Percentiles rank a stretch among this genome's conserved stretches.
Conservation (phyloP, 2,888 invertebrate species). For the Acrobasis repandana region DNA sequence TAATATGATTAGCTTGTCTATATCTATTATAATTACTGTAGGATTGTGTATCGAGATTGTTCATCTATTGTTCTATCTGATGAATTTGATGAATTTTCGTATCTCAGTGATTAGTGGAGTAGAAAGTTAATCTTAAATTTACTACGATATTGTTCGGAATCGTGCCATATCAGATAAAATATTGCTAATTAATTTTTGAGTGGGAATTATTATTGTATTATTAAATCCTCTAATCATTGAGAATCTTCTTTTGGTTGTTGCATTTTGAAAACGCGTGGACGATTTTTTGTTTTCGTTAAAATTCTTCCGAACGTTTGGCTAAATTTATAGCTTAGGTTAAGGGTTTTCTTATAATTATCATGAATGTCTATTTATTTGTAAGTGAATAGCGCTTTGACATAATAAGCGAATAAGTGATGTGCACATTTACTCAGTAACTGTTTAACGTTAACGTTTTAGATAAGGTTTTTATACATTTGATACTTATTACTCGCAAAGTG, state of each 20-base stretch:
- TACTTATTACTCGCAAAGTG: constrained; percentile 81
- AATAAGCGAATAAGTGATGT: constrained; percentile 69
- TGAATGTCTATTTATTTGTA: constrained; percentile 78
- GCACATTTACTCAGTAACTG: constrained; percentile 74
- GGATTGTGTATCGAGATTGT: constrained; percentile 52
- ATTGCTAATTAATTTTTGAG: constrained; percentile 39
- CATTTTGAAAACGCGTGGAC: constrained; percentile 25
- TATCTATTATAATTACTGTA: constrained; percentile 62
- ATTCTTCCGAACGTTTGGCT: constrained; percentile 51
- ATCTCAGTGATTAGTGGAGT: constrained; percentile 63
- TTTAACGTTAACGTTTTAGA: constrained; percentile 69
- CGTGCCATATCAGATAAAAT: constrained; percentile 67
- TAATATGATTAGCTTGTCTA: constrained; percentile 77
- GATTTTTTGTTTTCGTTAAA: constrained; percentile 44
- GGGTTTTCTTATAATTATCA: constrained; percentile 70
- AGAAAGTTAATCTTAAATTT: constrained; percentile 11
- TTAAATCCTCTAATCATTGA: constrained; percentile 63
- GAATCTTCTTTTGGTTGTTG: constrained; percentile 39
- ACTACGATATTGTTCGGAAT: constrained; percentile 46
- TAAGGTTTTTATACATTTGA: constrained; percentile 82
- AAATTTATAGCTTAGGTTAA: constrained; percentile 65
- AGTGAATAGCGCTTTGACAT: constrained; percentile 69
- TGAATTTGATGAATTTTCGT: constrained; percentile 38
- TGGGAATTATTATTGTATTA: constrained; percentile 31
- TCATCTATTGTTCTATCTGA: constrained; percentile 50